phyloP scores from a whole-genome alignment of 2,888 invertebrate species.

The Pocota personata region DNA sequence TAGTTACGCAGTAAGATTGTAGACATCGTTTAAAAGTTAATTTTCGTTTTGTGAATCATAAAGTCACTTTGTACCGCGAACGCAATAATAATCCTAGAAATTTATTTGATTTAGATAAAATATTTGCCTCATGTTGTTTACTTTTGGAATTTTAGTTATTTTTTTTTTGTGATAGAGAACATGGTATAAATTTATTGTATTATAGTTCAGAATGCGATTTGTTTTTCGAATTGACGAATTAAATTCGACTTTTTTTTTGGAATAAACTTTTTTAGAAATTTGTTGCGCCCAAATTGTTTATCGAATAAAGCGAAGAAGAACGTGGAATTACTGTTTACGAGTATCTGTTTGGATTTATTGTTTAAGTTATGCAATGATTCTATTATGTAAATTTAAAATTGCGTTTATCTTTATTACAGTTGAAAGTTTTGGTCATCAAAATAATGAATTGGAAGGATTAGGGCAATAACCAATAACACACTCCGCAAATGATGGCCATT shows the following conservation, averaged over 20 bases:
- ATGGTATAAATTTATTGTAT: not conserved
- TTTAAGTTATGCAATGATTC: not conserved
- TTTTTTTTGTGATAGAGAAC: not conserved
- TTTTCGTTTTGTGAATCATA: not conserved
- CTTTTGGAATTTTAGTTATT: not conserved
- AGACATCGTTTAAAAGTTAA: not conserved
- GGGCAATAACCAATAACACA: too few species aligned
- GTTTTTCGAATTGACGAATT: not conserved
- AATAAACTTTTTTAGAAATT: not conserved
- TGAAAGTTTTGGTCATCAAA: not conserved
- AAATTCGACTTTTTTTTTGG: not conserved
- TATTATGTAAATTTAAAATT: not conserved
- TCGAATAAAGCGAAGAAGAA: not conserved
- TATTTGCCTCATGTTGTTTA: not conserved
- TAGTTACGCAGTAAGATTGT: not conserved
- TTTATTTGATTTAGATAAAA: constrained; percentile 15
- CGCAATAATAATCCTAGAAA: not conserved
- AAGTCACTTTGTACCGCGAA: not conserved
- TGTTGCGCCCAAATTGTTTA: not conserved
- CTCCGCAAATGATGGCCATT: too few species aligned
- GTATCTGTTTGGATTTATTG: not conserved
- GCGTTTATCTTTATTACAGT: not conserved
- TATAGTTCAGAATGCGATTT: not conserved
- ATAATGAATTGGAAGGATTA: not conserved
- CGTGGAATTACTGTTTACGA: not conserved